Base-by-base conservation (phyloP, 2,888 invertebrate species). In the Dione vanillae region DNA sequence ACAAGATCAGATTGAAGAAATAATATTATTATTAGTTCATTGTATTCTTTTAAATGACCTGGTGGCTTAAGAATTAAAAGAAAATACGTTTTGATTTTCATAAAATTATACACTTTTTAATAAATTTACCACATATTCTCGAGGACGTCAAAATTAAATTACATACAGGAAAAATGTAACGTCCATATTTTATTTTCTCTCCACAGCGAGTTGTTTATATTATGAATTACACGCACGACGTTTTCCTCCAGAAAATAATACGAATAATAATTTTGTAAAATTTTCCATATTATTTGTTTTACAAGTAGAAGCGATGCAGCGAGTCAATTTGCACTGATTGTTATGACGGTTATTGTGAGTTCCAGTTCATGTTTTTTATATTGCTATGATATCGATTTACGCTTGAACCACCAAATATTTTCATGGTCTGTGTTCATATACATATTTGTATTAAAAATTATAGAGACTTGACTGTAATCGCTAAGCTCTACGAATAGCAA, bases 131-230 rank as follows among this genome's bases (percentile, higher is more conserved):
- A 52, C 54, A 10, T 35, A 35, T 10, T 37, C 37, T 35, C n/a
- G 37, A 35, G 37, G n/a, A 54, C 19, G 59, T 3, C 9, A 43
- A 14, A 61, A 59, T 41, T 59, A 20, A 20, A 20, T 14, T 20
- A 41, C 10, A 12, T n/a, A 59, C 41, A 20, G 20, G 19, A 43
- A 59, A 59, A 27, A 43, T 41, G 59, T 59, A 10, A 43, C 41
- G n/a, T n/a, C n/a, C n/a, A 61, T 20, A 61, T 27, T 59, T 59
- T 59, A 43, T 61, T 45, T 35, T 45, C n/a, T 61, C 11, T 6
- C 27, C 27, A 45, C 35, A 61, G 35, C 45, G 11, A 61, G 14
- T 61, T 43, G 61, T 61, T 61, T 45, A n/a, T 61, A 61, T 61
- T 45, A 27, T 45, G n/a, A 45, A 45, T 45, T 61, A 45, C 27